Evolutionary conservation across 2,113 vertebrate genomes (phyloP).

Genomic region (Oxyruncus cristatus): DNA sequence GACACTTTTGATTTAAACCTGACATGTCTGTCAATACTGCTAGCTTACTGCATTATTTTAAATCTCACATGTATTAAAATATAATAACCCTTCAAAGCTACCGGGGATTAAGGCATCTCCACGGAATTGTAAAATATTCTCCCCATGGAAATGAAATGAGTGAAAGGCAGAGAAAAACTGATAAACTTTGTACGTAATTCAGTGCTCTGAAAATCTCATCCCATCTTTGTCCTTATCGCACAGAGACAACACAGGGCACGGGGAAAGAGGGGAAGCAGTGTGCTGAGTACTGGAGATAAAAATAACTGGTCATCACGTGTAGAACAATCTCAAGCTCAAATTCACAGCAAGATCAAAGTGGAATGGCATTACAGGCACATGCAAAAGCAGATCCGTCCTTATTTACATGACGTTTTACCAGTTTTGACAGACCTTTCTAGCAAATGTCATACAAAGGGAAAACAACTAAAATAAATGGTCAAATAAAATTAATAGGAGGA

Average conservation of each 20-base stretch:
- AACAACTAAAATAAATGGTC: not conserved
- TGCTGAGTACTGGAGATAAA: not conserved
- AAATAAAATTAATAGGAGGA: not conserved
- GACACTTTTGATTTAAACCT: conserved; percentile 3
- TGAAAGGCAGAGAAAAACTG: not conserved
- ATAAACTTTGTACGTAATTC: not conserved
- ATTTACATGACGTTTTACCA: not conserved
- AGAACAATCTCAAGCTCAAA: not conserved
- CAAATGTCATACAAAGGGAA: not conserved
- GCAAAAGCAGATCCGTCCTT: not conserved
- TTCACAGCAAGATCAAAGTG: not conserved
- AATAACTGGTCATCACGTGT: not conserved
- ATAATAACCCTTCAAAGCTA: not conserved
- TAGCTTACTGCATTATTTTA: not conserved
- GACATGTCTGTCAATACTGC: not conserved
- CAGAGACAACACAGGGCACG: not conserved
- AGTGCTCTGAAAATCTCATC: not conserved
- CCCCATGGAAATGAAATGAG: not conserved
- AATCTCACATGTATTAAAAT: not conserved
- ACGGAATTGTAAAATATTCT: not conserved
- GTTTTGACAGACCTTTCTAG: not conserved
- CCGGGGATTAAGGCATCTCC: not conserved
- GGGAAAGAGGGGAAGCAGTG: not conserved
- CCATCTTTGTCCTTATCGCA: not conserved
- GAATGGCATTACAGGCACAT: not conserved